A percentile compares a stretch with the other conserved stretches of the same genome.
phyloP scores from a whole-genome alignment of 1,140 invertebrate species.

The Myzus persicae region DNA sequence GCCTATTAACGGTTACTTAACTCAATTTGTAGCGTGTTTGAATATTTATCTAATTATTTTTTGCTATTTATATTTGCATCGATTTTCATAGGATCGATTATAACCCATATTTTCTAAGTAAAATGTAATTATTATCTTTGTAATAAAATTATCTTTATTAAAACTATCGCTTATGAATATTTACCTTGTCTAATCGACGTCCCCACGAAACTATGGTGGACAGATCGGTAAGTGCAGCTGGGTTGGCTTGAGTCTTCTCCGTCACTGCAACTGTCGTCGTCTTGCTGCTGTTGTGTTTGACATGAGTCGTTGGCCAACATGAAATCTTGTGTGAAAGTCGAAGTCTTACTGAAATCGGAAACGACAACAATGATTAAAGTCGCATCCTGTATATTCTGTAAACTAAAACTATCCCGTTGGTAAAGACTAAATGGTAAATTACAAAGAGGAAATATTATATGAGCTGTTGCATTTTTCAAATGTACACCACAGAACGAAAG shows the following conservation, averaged over 20 bases:
- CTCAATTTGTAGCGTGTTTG: background rate
- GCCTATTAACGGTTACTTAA: background rate
- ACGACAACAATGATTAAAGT: background rate
- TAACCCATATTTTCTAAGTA: background rate
- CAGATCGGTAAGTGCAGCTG: slow-evolving; percentile 42
- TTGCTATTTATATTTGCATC: background rate
- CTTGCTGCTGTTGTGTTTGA: slow-evolving; percentile 46
- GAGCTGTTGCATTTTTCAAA: too few species aligned
- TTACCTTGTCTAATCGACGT: slow-evolving; percentile 55
- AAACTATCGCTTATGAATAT: background rate
- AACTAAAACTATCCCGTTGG: background rate
- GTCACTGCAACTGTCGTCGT: slow-evolving; percentile 49
- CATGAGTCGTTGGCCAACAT: slow-evolving; percentile 35
- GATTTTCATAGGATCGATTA: background rate
- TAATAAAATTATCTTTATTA: background rate
- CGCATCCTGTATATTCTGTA: background rate
- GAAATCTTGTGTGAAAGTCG: slow-evolving; percentile 21
- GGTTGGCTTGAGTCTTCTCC: slow-evolving; percentile 3
- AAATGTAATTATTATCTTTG: background rate
- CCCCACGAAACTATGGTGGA: slow-evolving; percentile 6
- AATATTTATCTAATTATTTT: background rate
- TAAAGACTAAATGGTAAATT: background rate
- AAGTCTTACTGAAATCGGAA: slow-evolving; percentile 30
- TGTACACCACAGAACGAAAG: too few species aligned
- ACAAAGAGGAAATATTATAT: too few species aligned